Evolutionary conservation across 2,888 invertebrate species (phyloP), one percentile per base, ranked within the genome.

Genomic region (Exocentrus adspersus): DNA sequence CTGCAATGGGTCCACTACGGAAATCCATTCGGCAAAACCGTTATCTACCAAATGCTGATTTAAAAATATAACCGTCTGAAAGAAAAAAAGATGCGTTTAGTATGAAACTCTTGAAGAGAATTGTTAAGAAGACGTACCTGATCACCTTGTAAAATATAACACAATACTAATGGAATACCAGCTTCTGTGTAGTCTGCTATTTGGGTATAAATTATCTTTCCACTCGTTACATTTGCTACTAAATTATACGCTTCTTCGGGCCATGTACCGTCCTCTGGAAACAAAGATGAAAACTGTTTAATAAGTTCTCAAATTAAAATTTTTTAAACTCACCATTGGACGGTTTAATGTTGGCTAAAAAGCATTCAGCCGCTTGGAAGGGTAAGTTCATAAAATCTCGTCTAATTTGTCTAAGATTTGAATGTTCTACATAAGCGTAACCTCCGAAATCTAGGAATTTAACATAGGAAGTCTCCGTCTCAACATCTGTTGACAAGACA

Each of bases 281-380:
- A n/a, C 53, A 63, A 43, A 50, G 42, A 28, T 17, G 43, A 16
- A 9, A 45, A 9, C 30, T n/a, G 7, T 24, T 24, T 24, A 24
- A 24, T 24, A 7, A 5, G 3, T 24, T 3, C 24, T 5, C 4
- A 24, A 24, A 24, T 5, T 24, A 5, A 7, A 5, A 28, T 42
- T 20, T 45, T n/a, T 6, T 42, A n/a, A n/a, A 79, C 80, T 82
- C 83, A 91, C 94, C 75, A 56, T 88, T 87, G 61, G 88, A 85
- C 60, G 96, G 93, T 82, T 89, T 89, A 74, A 97, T 87, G 83
- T 95, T 91, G n/a, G 95, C 95, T 78, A 99, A 85, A 80, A 92
- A 89, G 80, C 97, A 95, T 86, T 99, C 98, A 51, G 94, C 92
- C 62, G 98, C 95, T 88, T 98, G 98, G 89, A 98, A 98, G 57